Percentiles rank a stretch among this genome's conserved stretches.
Evolutionary conservation across 2,888 invertebrate genomes (phyloP).

Genomic region (Nineta flava): DNA sequence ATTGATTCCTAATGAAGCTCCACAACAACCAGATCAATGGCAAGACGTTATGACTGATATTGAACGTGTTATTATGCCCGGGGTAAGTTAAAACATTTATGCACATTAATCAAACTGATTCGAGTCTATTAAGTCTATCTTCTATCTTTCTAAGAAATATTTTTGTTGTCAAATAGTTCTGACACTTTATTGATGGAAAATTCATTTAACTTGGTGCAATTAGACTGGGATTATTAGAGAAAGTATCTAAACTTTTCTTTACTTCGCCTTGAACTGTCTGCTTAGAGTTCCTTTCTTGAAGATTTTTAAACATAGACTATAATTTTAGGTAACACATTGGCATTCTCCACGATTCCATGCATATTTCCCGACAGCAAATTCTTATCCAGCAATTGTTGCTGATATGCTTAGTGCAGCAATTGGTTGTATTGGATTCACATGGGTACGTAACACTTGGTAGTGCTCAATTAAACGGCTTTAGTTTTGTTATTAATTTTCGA

Average conservation of each 20-base stretch:
- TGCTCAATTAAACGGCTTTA: too few species aligned
- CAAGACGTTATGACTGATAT: slow-evolving; percentile 83
- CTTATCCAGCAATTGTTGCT: slow-evolving; percentile 84
- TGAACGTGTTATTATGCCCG: slow-evolving; percentile 93
- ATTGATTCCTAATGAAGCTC: slow-evolving; percentile 72
- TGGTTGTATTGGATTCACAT: slow-evolving; percentile 90
- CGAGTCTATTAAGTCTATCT: not conserved
- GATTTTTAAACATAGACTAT: slow-evolving; percentile 7
- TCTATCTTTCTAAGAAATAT: not conserved
- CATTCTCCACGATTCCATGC: slow-evolving; percentile 92
- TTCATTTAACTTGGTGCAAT: too few species aligned
- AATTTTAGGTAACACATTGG: slow-evolving; percentile 71
- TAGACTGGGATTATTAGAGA: too few species aligned
- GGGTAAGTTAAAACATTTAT: slow-evolving; percentile 33
- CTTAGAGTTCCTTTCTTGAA: not conserved
- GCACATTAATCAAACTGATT: not conserved
- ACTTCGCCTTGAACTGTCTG: not conserved
- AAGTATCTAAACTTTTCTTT: too few species aligned
- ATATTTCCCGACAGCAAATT: slow-evolving; percentile 87
- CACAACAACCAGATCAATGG: slow-evolving; percentile 75
- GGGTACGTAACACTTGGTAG: slow-evolving; percentile 44
- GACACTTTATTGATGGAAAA: too few species aligned
- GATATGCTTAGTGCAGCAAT: slow-evolving; percentile 92
- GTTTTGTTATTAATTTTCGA: not conserved
- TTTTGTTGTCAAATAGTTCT: not conserved